Base-by-base conservation (phyloP, 2,113 vertebrate species). In the Heliornis fulica region DNA sequence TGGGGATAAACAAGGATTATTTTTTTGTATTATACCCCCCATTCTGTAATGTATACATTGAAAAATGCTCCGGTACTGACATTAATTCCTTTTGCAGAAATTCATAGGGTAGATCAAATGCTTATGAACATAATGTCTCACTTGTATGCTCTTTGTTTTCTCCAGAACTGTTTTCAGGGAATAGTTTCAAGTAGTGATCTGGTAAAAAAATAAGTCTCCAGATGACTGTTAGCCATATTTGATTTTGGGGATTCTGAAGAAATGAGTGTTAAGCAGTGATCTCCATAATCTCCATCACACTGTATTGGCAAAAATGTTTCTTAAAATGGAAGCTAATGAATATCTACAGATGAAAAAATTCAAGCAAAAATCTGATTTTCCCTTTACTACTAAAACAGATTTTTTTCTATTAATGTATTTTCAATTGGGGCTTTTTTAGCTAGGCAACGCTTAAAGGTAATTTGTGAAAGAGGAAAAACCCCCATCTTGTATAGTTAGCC, bases 1-100 rank as follows among this genome's bases (percentile, higher is more conserved):
- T 26, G 36, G 64, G 53, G 94, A 95, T 96, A 86, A 96, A 87
- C 56, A 71, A 96, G 64, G 96, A 96, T 96, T 97, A 86, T 38
- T 63, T 74, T 48, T 91, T 91, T 70, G 54, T 80, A 28, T 93
- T 93, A 80, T 54, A 85, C 59, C 46, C 28, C 28, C 6, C 25
- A 56, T 89, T 38, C 68, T 80, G 54, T 90, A 71, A 93, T 68
- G 40, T 13, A 88, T 63, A 70, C 10, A 18, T 14, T 77, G 68
- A 22, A 90, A 93, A 85, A 86, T 22, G 22, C 6, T 48, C 18
- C 66, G 71, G 15, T 64, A 68, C 10, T 86, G 60, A 23, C 9
- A 53, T 77, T 77, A 72, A 23, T 91, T 64, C 4, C 7, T 79
- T 31, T 61, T 19, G 5, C 64, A 70, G 50, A 46, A 60, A 45